Evolutionary conservation across 2,113 vertebrate species (phyloP).

Genomic region (Trematomus loennbergii): DNA sequence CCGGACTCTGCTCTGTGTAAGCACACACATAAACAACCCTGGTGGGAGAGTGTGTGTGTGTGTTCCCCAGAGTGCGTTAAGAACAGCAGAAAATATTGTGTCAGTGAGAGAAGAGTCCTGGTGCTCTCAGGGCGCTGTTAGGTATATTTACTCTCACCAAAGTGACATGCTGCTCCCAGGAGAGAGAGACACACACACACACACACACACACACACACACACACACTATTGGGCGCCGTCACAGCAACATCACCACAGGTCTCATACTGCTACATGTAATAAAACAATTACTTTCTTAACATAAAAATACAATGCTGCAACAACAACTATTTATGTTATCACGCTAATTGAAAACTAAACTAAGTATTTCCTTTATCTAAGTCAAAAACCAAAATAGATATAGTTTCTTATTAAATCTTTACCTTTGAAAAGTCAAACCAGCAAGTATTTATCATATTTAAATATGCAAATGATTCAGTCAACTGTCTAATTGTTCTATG

Average conservation of each 20-base stretch:
- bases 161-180: slow-evolving; percentile 69
- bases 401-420: too few species aligned
- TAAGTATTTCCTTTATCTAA: too few species aligned
- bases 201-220: slow-evolving; percentile 16
- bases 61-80: slow-evolving; percentile 67
- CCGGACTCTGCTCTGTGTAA: slow-evolving; percentile 63
- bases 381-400: too few species aligned
- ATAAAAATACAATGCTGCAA: too few species aligned
- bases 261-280: too few species aligned
- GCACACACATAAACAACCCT: slow-evolving; percentile 70
- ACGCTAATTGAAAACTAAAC: too few species aligned
- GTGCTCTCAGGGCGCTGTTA: slow-evolving; percentile 65
- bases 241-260: too few species aligned
- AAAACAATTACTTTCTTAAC: too few species aligned
- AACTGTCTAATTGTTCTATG: neutral
- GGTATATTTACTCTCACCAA: slow-evolving; percentile 80
- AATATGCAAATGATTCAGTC: neutral
- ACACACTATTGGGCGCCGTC: too few species aligned
- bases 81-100: slow-evolving; percentile 82
- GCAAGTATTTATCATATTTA: too few species aligned
- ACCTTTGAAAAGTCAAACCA: too few species aligned
- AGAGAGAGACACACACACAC: slow-evolving; percentile 9
- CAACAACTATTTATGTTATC: too few species aligned
- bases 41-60: slow-evolving; percentile 52
- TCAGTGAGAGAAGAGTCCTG: slow-evolving; percentile 64